Base-by-base conservation (phyloP, 1,140 invertebrate genomes). In the Polypedilum pembai region DNA sequence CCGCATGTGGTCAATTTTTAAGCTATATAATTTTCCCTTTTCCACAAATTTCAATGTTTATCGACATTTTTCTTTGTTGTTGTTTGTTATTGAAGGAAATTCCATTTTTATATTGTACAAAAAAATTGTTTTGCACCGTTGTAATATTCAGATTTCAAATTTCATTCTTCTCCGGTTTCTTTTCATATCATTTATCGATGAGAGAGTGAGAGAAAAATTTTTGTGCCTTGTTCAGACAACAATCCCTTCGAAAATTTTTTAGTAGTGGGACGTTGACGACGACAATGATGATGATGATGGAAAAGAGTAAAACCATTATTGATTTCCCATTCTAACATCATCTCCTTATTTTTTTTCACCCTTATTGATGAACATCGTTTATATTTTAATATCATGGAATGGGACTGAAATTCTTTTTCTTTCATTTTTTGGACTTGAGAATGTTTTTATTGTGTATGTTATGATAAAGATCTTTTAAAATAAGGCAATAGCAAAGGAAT, bases 391-490 rank as follows among this genome's bases (percentile, higher is more conserved):
- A 5, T 33, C 24, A 33, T 33, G 24, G 5, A 33, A 3, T 33
- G 45, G 45, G 45, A 12, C 12, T 15, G 12, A 15, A 56, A 56
- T 56, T 15, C 15, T 56, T 56, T 8, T 56, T 56, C 45, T 56
- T 56, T 45, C 1, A 3, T 8, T 45, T 15, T 45, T 45, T 45
- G n/a, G 15, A 45, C 12, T 56, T 56, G 45, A 56, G 45, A n/a
- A 56, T 56, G 45, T 56, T n/a, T 56, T 33, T 33, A n/a, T n/a
- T 33, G 24, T 33, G 5, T 33, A 33, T 56, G 45, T 56, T 56
- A 56, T 56, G 45, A 56, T 56, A n/a, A 56, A 56, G 45, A 56
- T 56, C 45, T 56, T 56, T 45, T 56, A n/a, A 56, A 56, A 56
- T 56, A 56, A 33, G 45, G 45, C 45, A 56, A 56, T 1, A 56